phyloP scores from a whole-genome alignment of 2,888 invertebrate species.

The Dascillus cervinus region DNA sequence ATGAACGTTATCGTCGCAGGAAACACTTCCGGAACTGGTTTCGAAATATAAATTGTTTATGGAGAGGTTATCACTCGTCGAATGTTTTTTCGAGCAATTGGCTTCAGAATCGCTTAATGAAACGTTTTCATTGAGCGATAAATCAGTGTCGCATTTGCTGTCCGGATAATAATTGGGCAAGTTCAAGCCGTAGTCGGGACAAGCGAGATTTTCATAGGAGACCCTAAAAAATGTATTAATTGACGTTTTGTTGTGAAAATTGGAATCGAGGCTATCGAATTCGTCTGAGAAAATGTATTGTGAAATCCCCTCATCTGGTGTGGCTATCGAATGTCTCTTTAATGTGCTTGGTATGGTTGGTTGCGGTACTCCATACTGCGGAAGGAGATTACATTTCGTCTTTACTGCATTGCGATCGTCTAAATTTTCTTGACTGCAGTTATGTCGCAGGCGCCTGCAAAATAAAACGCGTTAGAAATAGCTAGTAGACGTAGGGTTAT shows the following conservation, averaged over 20 bases:
- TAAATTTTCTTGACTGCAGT: too few species aligned
- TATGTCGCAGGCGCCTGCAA: too few species aligned
- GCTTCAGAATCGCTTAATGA: constrained; percentile 27
- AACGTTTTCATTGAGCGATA: constrained; percentile 40
- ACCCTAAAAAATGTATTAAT: constrained; percentile 32
- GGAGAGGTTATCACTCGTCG: constrained; percentile 9
- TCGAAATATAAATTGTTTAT: constrained; percentile 12
- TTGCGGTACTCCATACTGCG: too few species aligned
- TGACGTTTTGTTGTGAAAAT: constrained; percentile 51
- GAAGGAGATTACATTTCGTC: too few species aligned
- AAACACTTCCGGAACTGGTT: constrained; percentile 6
- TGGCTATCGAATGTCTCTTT: too few species aligned
- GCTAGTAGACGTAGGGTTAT: too few species aligned
- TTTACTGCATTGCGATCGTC: too few species aligned
- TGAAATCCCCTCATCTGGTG: too few species aligned
- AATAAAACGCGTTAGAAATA: too few species aligned
- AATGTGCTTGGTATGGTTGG: too few species aligned
- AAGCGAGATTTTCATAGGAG: constrained; percentile 32
- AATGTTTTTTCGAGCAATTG: constrained; percentile 5
- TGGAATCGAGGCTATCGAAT: constrained; percentile 52
- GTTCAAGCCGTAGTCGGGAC: constrained; percentile 41
- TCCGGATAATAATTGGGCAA: constrained; percentile 42
- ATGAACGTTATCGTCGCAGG: constrained; percentile 35
- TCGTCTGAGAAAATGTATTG: too few species aligned
- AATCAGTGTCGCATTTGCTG: constrained; percentile 45